Base-by-base conservation (phyloP, 2,888 invertebrate genomes). In the Ectropis crepuscularia region DNA sequence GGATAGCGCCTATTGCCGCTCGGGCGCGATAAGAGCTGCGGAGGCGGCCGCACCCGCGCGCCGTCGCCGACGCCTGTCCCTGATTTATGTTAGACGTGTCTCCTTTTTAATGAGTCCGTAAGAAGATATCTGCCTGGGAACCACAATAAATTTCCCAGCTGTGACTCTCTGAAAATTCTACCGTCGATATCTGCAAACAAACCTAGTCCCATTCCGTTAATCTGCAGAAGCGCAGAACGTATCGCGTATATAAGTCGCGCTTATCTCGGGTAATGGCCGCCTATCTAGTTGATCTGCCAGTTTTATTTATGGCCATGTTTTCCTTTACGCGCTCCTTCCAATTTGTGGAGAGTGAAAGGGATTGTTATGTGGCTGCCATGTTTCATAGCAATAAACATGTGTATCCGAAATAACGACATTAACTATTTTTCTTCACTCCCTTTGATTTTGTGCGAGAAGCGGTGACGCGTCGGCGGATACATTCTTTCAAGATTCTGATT, bases 41-140 rank as follows among this genome's bases (percentile, higher is more conserved):
- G 76, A 79, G 79, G 69, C 77, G 72, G 79, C 77, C 81, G 81
- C 77, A 70, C 78, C 73, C 77, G 75, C 72, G 69, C 71, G 67
- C 70, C 72, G 72, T 68, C 70, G 74, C 79, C 83, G 78, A 78
- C 82, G 81, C 85, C 84, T 80, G 80, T 74, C 74, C 85, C 86
- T 91, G 92, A 92, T 92, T 92, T 92, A 92, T 92, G 89, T 89
- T 86, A 90, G 90, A 88, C 90, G 87, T 89, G 90, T 91, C 91
- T 92, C 91, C 90, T 92, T 90, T 92, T 92, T 92, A 92, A 92
- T 92, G 92, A 92, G 92, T 87, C 89, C 81, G 90, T 90, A 92
- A 91, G 90, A 92, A 90, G 91, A 92, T 92, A 92, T 92, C 90
- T 87, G 85, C 81, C 80, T 76, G 86, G 87, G 85, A 83, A 83